Conservation (phyloP, 2,113 vertebrate species). For the Myrmecobius fasciatus region DNA sequence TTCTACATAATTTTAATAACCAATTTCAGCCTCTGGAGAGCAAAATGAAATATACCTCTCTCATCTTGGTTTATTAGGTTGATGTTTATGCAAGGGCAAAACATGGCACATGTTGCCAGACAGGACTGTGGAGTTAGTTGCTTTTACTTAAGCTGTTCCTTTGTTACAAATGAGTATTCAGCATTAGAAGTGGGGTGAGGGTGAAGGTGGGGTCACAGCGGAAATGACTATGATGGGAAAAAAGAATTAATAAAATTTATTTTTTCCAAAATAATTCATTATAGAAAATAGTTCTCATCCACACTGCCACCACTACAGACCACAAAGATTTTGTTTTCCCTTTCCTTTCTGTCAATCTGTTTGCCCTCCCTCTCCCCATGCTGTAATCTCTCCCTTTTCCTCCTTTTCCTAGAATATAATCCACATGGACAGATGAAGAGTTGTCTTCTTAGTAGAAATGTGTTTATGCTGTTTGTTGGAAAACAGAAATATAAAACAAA, state of each 20-base stretch:
- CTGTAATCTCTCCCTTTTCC: neutral
- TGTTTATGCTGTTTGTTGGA: constrained; percentile 8
- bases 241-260: neutral
- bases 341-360: neutral
- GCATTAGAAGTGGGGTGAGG: neutral
- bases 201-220: neutral
- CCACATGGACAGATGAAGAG: neutral
- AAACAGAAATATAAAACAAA: constrained; percentile 41
- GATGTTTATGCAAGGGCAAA: neutral
- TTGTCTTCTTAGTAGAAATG: neutral
- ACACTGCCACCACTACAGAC: neutral
- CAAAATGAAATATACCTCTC: neutral
- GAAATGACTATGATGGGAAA: neutral
- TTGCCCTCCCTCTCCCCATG: neutral
- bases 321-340: neutral
- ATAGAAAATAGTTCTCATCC: neutral
- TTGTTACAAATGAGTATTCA: neutral
- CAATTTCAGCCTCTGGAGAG: neutral
- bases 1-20: neutral
- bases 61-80: neutral
- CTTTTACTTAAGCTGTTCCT: neutral
- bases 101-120: neutral
- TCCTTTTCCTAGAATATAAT: constrained; percentile 16
- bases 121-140: neutral
- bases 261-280: neutral